Base-by-base conservation (phyloP, 2,113 vertebrate genomes). In the Tympanuchus pallidicinctus region DNA sequence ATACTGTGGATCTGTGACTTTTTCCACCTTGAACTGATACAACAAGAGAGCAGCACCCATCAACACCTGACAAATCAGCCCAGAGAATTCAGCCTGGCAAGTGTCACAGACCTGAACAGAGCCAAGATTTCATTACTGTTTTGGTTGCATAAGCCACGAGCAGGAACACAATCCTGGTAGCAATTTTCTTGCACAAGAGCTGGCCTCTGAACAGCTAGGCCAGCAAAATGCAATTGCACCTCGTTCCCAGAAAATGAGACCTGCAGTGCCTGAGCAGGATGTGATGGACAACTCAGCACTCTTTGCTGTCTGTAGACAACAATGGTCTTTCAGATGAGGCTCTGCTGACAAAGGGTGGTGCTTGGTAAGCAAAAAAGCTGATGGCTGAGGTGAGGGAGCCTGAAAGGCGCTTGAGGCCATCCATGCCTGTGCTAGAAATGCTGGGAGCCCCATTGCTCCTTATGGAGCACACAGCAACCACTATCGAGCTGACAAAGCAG, bases 351-450 rank as follows among this genome's bases (percentile, higher is more conserved):
- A 47, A 64, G 27, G 25, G n/a, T 12, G 28, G 6, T 17, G 4
- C 19, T 38, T 38, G 34, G 6, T 19, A 56, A 66, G 34, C 34
- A 22, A 13, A 56, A 50, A 15, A 59, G n/a, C 42, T n/a, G 47
- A 50, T 6, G 52, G 56, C 3, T 1, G 5, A 86, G 30, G 47
- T 10, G 38, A 77, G 19, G 43, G 27, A 77, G 25, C 32, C 8
- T 1, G 6, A 50, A 17, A 67, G 13, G 36, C 7, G 38, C 69
- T 38, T 27, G 67, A 42, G 65, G n/a, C 14, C 9, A 45, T 18
- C 14, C 9, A 22, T 18, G n/a, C 21, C 15, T 3, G 30, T 16
- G 8, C 25, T 4, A 1, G 56, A n/a, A n/a, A 24, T 1, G 0
- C 40, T n/a, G 21, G 45, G 81, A 61, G 22, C 8, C 15, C 8